Evolutionary conservation across 2,113 vertebrate species (phyloP).

Genomic region (Zapornia atra): DNA sequence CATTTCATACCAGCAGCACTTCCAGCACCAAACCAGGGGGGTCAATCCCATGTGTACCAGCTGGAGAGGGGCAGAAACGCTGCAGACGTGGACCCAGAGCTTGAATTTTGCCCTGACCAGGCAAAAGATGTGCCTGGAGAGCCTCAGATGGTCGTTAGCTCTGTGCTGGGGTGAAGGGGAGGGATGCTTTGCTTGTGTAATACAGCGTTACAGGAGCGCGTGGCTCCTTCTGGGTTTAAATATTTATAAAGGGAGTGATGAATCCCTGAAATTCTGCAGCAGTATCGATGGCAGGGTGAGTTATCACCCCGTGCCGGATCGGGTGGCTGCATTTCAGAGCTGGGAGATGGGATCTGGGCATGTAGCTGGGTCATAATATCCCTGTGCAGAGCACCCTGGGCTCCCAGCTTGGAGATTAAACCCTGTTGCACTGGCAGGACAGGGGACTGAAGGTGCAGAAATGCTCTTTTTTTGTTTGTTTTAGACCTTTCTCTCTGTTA

Average conservation of each 20-base stretch:
- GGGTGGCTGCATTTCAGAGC: not conserved
- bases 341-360: not conserved
- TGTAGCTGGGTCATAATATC: not conserved
- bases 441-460: not conserved
- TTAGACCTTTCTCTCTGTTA: not conserved
- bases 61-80: not conserved
- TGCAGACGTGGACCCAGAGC: rapidly evolving
- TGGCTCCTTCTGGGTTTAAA: not conserved
- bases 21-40: rapidly evolving
- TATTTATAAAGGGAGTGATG: not conserved
- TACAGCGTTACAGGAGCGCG: rapidly evolving
- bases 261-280: not conserved
- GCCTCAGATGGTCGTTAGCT: not conserved
- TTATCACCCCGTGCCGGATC: not conserved
- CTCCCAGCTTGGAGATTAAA: rapidly evolving
- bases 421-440: not conserved
- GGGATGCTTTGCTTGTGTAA: not conserved
- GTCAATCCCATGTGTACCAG: rapidly evolving
- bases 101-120: not conserved
- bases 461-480: not conserved
- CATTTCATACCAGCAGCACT: rapidly evolving
- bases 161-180: not conserved
- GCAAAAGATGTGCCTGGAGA: not conserved
- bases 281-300: not conserved
- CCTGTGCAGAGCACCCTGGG: rapidly evolving